Evolutionary conservation across 2,113 vertebrate genomes (phyloP), one percentile per base, ranked within the genome.

Genomic region (Ailuropoda melanoleuca): DNA sequence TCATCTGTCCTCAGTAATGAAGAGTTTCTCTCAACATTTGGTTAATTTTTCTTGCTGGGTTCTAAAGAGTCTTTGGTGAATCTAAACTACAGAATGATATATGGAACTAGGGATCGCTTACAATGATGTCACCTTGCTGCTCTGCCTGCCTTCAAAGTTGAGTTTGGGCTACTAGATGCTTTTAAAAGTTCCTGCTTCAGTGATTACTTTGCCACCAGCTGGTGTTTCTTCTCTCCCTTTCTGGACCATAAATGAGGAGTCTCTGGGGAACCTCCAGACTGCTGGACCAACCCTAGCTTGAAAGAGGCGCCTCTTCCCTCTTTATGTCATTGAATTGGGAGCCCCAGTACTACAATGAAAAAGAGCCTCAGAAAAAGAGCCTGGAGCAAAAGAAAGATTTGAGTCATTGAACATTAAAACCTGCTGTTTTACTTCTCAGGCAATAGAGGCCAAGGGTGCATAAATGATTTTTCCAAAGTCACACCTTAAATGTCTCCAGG

Each of bases 31-130:
- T 78, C 24, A 64, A 64, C 39, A 31, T 78, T 80, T 70, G 56
- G 10, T 72, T 96, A 87, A 55, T 82, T 96, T 93, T 90, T 93
- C 56, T 93, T 70, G 5, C 24, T 72, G 26, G 64, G 60, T 87
- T 89, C 31, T 78, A 75, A 75, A 91, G 39, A 12, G 2, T 94
- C 13, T 87, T 26, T 26, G 46, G 70, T 23, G 50, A 62, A 50
- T 43, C 37, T 18, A 88, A 97, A 68, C 48, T 10, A 29, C 19
- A 93, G 50, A 43, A 64, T 68, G 12, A 66, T 29, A 29, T 48
- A n/a, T 50, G 34, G 26, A 21, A 64, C 29, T 62, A 75, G 23
- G 0, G n/a, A 48, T 10, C 29, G 50, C n/a, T 56, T 77, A 10
- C 1, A 39, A 29, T 75, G 77, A 74, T 34, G 24, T 60, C 12